Base-by-base conservation (phyloP, 2,113 vertebrate genomes). In the Phylloscopus trochiloides region DNA sequence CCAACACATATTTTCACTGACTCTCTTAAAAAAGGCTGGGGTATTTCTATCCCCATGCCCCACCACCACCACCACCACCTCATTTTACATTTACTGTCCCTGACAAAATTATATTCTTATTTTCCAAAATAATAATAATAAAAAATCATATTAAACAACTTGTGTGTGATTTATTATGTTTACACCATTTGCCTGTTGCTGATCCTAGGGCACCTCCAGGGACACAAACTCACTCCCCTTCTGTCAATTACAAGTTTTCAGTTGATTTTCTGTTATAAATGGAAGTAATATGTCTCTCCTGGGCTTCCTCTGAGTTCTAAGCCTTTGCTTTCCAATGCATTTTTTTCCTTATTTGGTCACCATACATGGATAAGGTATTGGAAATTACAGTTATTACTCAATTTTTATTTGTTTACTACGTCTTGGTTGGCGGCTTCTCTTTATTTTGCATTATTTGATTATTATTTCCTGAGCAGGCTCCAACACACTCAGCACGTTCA, bases 341-440 rank as follows among this genome's bases (percentile, higher is more conserved):
- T 81, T 93, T 80, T 78, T 84, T 26, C 61, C 76, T 59, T 91
- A 86, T 93, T 94, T 86, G 72, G 86, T 4, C 4, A 70, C 71
- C 40, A 67, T 59, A 65, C 61, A 16, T 78, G 62, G 75, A 86
- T 59, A 88, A 92, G 50, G 86, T 81, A 94, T 86, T 76, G 63
- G 90, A 95, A 98, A 96, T 96, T 93, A 66, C 14, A 84, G 51
- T 95, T 96, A 95, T 65, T 95, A 94, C 78, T 97, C 94, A 95
- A 92, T 96, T 91, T 94, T 95, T 96, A 94, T 95, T 94, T 96
- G 81, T 78, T 93, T 97, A 83, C 88, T 86, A 42, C 16, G 14
- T 80, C 40, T 48, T 75, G 82, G 45, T 95, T 88, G 86, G 90
- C 58, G 63, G 48, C 61, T 67, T 61, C 75, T 80, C 82, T 92